A percentile compares a stretch with the other conserved stretches of the same genome.
These are phyloP conservation scores for Drosophila ezoana DNA, from an alignment of 2,888 invertebrate genomes.

Conservation along the genomic window DNA sequence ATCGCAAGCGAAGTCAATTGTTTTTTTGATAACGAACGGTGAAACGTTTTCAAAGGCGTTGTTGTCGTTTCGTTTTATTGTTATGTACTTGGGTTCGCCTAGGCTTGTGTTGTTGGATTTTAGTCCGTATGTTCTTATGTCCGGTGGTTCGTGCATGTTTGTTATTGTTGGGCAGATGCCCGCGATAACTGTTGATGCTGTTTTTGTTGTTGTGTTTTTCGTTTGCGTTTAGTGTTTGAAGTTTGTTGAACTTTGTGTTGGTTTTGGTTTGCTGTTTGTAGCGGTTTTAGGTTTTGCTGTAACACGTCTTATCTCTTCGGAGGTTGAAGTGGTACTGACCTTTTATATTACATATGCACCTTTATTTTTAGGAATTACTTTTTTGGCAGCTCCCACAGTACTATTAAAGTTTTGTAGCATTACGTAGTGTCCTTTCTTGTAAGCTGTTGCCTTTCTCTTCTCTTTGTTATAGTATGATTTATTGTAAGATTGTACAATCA, in stretches of 20 bases:
- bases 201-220: background rate
- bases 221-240: background rate
- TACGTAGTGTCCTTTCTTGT: no score
- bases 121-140: background rate
- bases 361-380: no score
- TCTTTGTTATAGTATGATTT: no score
- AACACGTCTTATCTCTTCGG: no score
- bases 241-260: background rate
- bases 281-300: background rate
- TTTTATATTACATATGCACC: no score
- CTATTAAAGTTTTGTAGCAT: no score
- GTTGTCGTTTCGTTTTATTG: background rate
- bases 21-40: background rate
- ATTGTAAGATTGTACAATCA: background rate
- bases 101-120: background rate
- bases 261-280: background rate
- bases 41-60: background rate
- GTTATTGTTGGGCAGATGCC: background rate
- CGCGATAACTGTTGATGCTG: background rate
- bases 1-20: background rate
- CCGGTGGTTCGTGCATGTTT: background rate
- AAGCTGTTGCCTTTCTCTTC: no score
- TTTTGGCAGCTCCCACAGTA: no score
- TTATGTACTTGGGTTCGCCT: background rate
- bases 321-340: no score